phyloP scores from a whole-genome alignment of 1,140 invertebrate species.

The Drosophila simulans region DNA sequence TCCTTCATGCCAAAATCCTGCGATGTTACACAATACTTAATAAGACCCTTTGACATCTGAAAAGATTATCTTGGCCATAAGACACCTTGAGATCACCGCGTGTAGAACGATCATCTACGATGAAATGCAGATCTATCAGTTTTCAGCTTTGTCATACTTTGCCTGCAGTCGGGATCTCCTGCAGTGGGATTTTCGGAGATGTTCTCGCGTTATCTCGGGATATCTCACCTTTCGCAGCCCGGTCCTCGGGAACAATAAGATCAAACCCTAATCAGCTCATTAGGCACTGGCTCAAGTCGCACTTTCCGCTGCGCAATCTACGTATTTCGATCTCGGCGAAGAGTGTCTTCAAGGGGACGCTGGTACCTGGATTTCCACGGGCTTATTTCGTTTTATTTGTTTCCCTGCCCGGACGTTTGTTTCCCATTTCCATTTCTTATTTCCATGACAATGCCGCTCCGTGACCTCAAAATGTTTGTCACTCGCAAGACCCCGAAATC shows the following conservation, averaged over 20 bases:
- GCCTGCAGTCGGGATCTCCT: background rate
- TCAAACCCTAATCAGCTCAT: conserved; percentile 47
- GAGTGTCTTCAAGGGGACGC: conserved; percentile 15
- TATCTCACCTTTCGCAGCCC: conserved; percentile 21
- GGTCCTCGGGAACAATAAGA: conserved; percentile 29
- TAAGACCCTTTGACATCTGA: background rate
- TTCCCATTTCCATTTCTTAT: conserved; percentile 48
- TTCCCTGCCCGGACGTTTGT: conserved; percentile 12
- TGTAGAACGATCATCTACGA: conserved; percentile 1
- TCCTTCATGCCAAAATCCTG: background rate
- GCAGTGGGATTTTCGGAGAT: conserved; percentile 7
- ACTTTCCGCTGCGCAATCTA: conserved; percentile 28
- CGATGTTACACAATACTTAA: conserved; percentile 1
- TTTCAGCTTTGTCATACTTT: conserved; percentile 9
- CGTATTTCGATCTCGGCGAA: conserved; percentile 14
- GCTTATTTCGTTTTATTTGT: conserved; percentile 42
- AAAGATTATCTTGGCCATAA: background rate
- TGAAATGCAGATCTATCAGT: conserved; percentile 21
- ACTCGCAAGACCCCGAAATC: conserved; percentile 26
- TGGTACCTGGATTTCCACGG: conserved; percentile 27
- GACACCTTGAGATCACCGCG: conserved; percentile 24
- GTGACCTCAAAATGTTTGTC: conserved; percentile 74
- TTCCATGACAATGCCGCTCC: conserved; percentile 66
- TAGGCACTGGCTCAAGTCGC: conserved; percentile 27
- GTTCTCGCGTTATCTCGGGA: conserved; percentile 11